Evolutionary conservation across 1,140 invertebrate species (phyloP).

Genomic region (Papilio polytes): DNA sequence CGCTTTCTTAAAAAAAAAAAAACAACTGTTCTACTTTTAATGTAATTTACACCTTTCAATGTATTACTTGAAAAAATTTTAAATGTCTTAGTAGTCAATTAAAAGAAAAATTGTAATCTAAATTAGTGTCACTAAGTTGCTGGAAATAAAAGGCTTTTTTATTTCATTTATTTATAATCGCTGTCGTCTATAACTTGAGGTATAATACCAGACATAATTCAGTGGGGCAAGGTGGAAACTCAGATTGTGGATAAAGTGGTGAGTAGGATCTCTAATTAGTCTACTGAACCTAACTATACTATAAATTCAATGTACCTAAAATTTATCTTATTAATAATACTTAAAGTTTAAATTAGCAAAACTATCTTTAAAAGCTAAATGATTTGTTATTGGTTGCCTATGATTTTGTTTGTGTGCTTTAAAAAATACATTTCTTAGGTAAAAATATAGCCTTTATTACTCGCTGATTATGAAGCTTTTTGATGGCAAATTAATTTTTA

Average conservation of each 20-base stretch:
- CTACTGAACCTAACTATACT: constrained; percentile 38
- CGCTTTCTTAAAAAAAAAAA: constrained; percentile 20
- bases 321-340: background rate
- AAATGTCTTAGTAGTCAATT: too few species aligned
- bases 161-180: background rate
- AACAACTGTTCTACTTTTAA: too few species aligned
- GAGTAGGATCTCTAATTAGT: constrained; percentile 58
- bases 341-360: background rate
- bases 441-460: too few species aligned
- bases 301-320: background rate
- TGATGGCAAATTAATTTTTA: too few species aligned
- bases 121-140: too few species aligned
- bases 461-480: too few species aligned
- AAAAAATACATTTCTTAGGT: too few species aligned
- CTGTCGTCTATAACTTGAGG: constrained; percentile 35
- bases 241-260: constrained; percentile 58
- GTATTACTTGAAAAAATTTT: too few species aligned
- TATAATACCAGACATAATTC: constrained; percentile 44
- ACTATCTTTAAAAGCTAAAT: background rate
- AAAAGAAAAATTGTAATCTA: too few species aligned
- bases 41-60: too few species aligned
- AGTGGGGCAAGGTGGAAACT: constrained; percentile 51
- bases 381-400: background rate
- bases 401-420: too few species aligned
- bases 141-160: too few species aligned